Percentiles rank a stretch among this genome's conserved stretches.
Evolutionary conservation across 2,888 invertebrate genomes (phyloP).

Genomic region (Pinctada fucata): DNA sequence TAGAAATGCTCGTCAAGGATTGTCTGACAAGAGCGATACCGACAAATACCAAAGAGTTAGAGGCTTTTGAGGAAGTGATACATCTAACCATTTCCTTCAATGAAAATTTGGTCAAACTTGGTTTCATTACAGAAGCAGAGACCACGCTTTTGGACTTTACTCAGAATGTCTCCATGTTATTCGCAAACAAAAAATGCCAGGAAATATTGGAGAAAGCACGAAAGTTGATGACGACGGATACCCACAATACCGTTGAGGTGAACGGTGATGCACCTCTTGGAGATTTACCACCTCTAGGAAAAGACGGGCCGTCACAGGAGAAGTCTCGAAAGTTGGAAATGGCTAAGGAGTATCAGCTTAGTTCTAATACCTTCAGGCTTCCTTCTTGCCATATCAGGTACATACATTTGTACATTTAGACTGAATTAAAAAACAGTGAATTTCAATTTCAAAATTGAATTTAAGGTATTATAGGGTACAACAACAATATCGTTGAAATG

Average conservation of each 20-base stretch:
- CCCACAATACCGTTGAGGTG: constrained; percentile 82
- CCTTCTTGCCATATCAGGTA: constrained; percentile 80
- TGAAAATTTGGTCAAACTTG: constrained; percentile 80
- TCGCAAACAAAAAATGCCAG: constrained; percentile 86
- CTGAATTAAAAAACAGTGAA: no score
- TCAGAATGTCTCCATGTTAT: constrained; percentile 85
- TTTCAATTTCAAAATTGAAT: no score
- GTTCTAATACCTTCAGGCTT: constrained; percentile 76
- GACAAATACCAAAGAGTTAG: constrained; percentile 84
- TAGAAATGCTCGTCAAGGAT: constrained; percentile 83
- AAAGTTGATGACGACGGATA: constrained; percentile 87
- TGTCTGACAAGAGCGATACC: constrained; percentile 88
- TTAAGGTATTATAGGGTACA: no score
- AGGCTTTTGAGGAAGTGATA: constrained; percentile 82
- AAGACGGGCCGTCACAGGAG: constrained; percentile 45
- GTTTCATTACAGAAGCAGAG: constrained; percentile 60
- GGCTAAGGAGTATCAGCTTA: constrained; percentile 59
- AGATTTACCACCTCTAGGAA: constrained; percentile 59
- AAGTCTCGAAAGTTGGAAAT: constrained; percentile 57
- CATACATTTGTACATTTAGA: background rate
- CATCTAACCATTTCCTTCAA: constrained; percentile 84
- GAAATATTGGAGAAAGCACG: constrained; percentile 84
- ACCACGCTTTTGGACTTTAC: constrained; percentile 83
- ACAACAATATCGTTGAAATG: no score
- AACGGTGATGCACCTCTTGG: constrained; percentile 59